Conservation (phyloP, 2,113 vertebrate genomes). For the Nesoenas mayeri region DNA sequence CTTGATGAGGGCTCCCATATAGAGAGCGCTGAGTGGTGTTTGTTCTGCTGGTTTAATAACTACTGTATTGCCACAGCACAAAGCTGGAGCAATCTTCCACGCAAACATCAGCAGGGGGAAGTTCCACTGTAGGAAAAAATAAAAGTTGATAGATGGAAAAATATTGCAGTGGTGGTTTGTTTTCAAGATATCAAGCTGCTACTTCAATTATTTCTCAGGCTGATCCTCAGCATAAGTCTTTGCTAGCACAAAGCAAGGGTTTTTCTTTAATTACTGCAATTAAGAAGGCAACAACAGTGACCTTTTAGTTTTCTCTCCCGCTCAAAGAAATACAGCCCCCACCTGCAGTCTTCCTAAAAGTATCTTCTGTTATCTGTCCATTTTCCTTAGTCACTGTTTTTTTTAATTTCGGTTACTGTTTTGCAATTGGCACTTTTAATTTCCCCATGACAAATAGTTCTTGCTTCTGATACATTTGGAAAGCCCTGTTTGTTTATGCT, state of each 20-base stretch:
- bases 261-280: conserved; percentile 52
- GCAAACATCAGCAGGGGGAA: conserved; percentile 99
- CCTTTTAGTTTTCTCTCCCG: conserved; percentile 23
- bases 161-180: conserved; percentile 46
- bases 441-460: background rate
- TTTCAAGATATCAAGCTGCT: conserved; percentile 71
- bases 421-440: background rate
- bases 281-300: conserved; percentile 32
- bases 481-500: background rate
- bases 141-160: conserved; percentile 66
- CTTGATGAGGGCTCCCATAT: conserved; percentile 93
- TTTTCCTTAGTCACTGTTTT: background rate
- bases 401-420: conserved; percentile 12
- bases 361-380: background rate
- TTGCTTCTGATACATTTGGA: background rate
- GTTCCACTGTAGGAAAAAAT: conserved; percentile 89
- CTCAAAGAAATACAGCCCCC: background rate
- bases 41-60: conserved; percentile 97
- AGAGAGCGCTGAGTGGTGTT: conserved; percentile 95
- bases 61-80: conserved; percentile 96
- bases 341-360: background rate
- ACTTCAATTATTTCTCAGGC: conserved; percentile 67
- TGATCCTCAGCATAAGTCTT: conserved; percentile 62
- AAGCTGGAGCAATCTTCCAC: conserved; percentile 96
- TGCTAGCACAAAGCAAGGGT: conserved; percentile 42